Evolutionary conservation across 2,888 invertebrate species (phyloP).

Genomic region (Philaethria dido): DNA sequence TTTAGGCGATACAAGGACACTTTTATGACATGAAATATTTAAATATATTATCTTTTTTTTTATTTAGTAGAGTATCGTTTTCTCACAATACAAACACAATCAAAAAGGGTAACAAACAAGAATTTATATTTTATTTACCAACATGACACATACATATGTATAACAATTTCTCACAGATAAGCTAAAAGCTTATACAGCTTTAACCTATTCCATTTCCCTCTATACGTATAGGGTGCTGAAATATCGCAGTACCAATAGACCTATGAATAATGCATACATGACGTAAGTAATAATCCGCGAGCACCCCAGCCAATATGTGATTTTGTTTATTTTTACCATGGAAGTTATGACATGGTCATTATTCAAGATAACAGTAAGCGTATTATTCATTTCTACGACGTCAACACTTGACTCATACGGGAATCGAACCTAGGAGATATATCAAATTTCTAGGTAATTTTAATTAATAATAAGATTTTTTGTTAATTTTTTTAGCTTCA

Average conservation of each 20-base stretch:
- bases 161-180: slow-evolving; percentile 12
- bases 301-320: slow-evolving; percentile 60
- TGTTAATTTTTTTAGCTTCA: no score
- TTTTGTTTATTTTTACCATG: slow-evolving; percentile 48
- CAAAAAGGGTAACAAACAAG: not conserved
- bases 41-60: no score
- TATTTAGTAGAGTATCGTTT: no score
- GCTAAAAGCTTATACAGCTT: slow-evolving; percentile 14
- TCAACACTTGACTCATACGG: not conserved
- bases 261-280: slow-evolving; percentile 77
- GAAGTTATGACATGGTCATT: slow-evolving; percentile 47
- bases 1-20: no score
- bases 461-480: no score
- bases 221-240: slow-evolving; percentile 54
- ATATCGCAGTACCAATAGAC: slow-evolving; percentile 64
- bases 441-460: no score
- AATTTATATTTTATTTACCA: not conserved
- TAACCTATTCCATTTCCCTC: slow-evolving; percentile 24
- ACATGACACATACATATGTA: not conserved
- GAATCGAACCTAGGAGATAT: not conserved
- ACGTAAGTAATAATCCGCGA: slow-evolving; percentile 68
- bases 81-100: not conserved
- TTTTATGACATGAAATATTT: no score
- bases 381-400: slow-evolving; percentile 42
- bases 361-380: slow-evolving; percentile 49